Evolutionary conservation across 1,140 invertebrate genomes (phyloP), one percentile per base, ranked within the genome.

Genomic region (Papilio polyxenes): DNA sequence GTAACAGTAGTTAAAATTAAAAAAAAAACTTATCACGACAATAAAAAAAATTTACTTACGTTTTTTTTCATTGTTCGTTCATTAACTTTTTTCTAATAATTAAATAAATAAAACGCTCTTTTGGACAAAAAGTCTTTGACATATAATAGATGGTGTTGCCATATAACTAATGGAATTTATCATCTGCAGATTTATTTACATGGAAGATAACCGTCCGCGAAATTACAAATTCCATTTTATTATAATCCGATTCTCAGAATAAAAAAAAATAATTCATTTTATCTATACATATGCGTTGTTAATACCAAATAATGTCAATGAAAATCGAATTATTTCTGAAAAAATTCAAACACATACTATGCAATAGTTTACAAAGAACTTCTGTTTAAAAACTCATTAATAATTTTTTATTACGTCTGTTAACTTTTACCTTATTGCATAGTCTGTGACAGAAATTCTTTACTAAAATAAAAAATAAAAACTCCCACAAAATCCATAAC

Each of bases 171-270:
- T 31, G 7, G 6, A 78, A 37, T 56, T 44, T 31, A 37, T 69
- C 65, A 40, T 69, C 48, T 23, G 10, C 40, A 69, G 62, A 69
- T 59, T 48, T 59, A n/a, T 49, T 80, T 65, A 65, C 62, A 80
- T 80, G 78, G 78, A 80, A 80, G 78, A 80, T 80, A 23, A 48
- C 3, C 44, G 78, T 53, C 65, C 31, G 65, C 65, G 11, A 37
- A 31, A 65, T 72, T 11, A 72, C 15, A 17, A 40, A 37, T 72
- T 40, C 31, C 44, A 53, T 75, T 37, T 75, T 10, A 20, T 15
- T 77, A 23, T 77, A 77, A 77, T 53, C 23, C 75, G 75, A 77
- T 77, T 77, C 75, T 53, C 75, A 77, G 11, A 17, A 4, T 48
- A 48, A 48, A 31, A 77, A 53, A 77, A 77, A 53, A 77, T 51